Conservation (phyloP, 2,888 invertebrate genomes). For the Neocrepidodera transversa region DNA sequence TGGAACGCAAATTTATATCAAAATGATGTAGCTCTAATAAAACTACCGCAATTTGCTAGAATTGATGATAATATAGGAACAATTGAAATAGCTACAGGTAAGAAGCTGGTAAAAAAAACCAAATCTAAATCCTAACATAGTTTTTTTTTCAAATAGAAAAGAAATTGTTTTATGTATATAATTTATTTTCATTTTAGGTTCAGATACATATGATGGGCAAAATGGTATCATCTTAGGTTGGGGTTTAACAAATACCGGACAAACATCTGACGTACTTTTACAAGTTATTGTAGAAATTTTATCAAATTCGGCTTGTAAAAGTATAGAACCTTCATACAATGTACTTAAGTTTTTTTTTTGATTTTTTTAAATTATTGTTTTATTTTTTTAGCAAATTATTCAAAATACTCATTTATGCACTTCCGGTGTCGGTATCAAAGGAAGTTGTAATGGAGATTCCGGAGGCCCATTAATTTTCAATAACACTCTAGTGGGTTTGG, state of each 20-base stretch:
- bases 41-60: conserved; percentile 33
- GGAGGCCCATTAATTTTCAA: conserved; percentile 42
- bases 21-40: conserved; percentile 33
- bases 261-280: conserved; percentile 8
- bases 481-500: conserved; percentile 39
- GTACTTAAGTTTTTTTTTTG: conserved; percentile 4
- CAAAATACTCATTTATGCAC: conserved; percentile 35
- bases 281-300: conserved; percentile 30
- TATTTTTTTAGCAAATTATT: conserved; percentile 23
- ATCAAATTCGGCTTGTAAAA: conserved; percentile 30
- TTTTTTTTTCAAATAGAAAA: too few species aligned
- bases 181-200: conserved; percentile 16
- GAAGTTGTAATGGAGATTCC: conserved; percentile 41
- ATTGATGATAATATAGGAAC: conserved; percentile 30
- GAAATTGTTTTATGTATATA: too few species aligned
- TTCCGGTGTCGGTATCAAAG: conserved; percentile 33
- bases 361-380: background rate
- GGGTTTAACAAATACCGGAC: conserved; percentile 29
- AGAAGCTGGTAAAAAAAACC: too few species aligned
- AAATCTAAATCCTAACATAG: background rate
- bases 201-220: conserved; percentile 12
- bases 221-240: conserved; percentile 34
- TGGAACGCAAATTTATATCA: background rate
- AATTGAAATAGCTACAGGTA: conserved; percentile 29
- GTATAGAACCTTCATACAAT: background rate